These are phyloP conservation scores for Eubucco bourcierii DNA, from an alignment of 2,113 vertebrate genomes.

Conservation along the genomic window DNA sequence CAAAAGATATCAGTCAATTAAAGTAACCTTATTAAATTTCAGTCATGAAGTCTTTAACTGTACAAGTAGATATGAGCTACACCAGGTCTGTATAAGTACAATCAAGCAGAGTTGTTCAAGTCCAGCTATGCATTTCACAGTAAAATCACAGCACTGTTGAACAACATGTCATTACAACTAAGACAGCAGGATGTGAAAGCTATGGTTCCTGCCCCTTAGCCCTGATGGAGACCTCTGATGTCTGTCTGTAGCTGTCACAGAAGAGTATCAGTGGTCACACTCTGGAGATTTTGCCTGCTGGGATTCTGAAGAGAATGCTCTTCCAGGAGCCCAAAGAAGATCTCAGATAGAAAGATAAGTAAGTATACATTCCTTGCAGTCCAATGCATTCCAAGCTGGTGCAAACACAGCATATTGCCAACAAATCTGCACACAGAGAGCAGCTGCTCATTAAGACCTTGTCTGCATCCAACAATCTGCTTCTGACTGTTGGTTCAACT, in stretches of 20 bases:
- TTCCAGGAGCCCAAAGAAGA: neutral
- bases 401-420: neutral
- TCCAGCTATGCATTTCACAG: neutral
- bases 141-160: neutral
- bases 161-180: neutral
- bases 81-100: neutral
- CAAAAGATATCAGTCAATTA: neutral
- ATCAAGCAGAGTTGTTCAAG: neutral
- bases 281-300: neutral
- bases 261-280: neutral
- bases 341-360: neutral
- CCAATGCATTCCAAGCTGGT: neutral
- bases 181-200: neutral
- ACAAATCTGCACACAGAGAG: neutral
- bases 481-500: neutral
- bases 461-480: neutral
- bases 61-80: neutral
- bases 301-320: neutral
- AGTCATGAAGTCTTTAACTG: neutral
- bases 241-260: neutral
- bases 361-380: neutral
- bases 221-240: neutral
- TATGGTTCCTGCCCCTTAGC: neutral
- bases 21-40: neutral
- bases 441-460: neutral